A percentile compares a stretch with the other conserved stretches of the same genome.
Conservation (phyloP, 2,113 vertebrate species). For the Eupsittula cactorum region DNA sequence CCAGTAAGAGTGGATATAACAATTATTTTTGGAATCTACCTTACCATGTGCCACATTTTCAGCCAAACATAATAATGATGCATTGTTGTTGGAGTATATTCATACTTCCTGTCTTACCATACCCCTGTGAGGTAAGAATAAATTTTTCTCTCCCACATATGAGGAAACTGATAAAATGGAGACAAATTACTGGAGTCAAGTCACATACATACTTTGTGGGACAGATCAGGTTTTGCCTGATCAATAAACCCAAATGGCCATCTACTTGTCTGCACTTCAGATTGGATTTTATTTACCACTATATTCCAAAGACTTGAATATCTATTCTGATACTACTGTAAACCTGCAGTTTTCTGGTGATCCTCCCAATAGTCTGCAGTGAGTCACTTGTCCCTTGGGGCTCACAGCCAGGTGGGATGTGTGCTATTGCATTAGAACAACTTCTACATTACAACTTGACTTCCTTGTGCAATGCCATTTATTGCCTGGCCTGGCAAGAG, state of each 20-base stretch:
- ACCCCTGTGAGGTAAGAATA: neutral
- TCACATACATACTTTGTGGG: neutral
- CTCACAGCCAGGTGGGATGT: neutral
- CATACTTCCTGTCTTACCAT: neutral
- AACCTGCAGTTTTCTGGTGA: neutral
- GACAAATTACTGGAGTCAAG: neutral
- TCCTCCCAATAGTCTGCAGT: neutral
- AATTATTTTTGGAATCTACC: constrained; percentile 38
- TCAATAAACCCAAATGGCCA: neutral
- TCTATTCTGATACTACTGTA: neutral
- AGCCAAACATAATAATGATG: constrained; percentile 18
- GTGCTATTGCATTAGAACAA: rapidly evolving
- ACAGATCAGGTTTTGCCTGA: neutral
- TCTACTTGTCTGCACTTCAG: neutral
- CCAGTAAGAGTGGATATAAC: neutral
- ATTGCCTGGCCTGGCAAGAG: neutral
- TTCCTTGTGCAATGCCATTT: neutral
- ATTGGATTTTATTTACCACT: neutral
- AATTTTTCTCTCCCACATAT: neutral
- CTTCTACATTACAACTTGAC: neutral
- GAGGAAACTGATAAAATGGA: neutral
- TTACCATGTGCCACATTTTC: neutral
- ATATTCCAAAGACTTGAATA: neutral
- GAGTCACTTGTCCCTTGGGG: neutral
- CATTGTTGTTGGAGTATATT: constrained; percentile 16